These are phyloP conservation scores for Tenthredo amoena DNA, from an alignment of 2,888 invertebrate species.

Conservation along the genomic window DNA sequence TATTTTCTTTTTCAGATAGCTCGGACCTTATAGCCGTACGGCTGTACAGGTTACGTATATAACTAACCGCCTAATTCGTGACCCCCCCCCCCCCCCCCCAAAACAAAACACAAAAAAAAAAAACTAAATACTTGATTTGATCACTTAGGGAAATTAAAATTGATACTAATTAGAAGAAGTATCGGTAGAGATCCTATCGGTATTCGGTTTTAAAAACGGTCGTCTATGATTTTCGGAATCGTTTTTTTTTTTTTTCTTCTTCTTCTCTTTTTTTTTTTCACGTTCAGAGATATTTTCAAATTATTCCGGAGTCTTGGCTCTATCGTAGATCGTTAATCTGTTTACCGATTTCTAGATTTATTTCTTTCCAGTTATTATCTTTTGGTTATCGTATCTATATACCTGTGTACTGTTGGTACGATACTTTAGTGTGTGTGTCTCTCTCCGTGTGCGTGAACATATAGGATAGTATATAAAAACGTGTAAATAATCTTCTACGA, in stretches of 20 bases:
- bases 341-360: background rate
- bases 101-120: no score
- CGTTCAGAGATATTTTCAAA: no score
- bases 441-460: background rate
- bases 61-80: background rate
- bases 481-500: slow-evolving; percentile 33
- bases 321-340: slow-evolving; percentile 29
- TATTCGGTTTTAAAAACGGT: no score
- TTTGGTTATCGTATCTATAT: background rate
- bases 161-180: no score
- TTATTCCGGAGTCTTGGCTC: no score
- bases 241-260: no score
- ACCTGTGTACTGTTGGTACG: background rate
- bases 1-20: background rate
- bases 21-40: background rate
- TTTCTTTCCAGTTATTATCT: background rate
- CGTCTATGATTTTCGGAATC: no score
- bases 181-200: no score
- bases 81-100: no score
- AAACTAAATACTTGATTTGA: no score
- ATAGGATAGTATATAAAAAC: background rate
- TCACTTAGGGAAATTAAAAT: no score
- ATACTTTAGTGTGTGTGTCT: background rate
- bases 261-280: no score
- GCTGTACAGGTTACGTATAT: background rate